Conservation (phyloP, 2,888 invertebrate species). For the Steinernema hermaphroditum region DNA sequence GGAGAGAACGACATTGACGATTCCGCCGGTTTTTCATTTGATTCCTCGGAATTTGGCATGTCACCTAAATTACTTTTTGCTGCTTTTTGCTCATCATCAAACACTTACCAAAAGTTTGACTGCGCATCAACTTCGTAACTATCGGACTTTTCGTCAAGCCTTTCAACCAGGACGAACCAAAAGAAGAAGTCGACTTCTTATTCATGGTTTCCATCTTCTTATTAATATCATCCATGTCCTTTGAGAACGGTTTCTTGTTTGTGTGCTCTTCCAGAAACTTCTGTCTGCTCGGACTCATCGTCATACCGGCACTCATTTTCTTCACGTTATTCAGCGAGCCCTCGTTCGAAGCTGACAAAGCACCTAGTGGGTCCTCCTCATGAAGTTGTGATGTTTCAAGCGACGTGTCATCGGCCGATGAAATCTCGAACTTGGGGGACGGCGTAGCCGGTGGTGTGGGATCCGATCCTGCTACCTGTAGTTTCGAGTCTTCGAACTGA, state of each 20-base stretch:
- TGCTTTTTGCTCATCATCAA: slow-evolving; percentile 48
- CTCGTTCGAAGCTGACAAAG: neutral
- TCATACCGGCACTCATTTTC: slow-evolving; percentile 32
- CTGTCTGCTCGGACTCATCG: slow-evolving; percentile 59
- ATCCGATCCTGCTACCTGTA: neutral
- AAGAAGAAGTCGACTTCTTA: slow-evolving; percentile 35
- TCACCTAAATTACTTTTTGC: slow-evolving; percentile 12
- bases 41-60: slow-evolving; percentile 6
- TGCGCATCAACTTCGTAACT: slow-evolving; percentile 54
- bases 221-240: slow-evolving; percentile 35
- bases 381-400: neutral
- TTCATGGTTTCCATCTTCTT: slow-evolving; percentile 29
- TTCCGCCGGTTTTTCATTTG: slow-evolving; percentile 24
- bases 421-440: slow-evolving; percentile 13
- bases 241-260: slow-evolving; percentile 48
- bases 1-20: slow-evolving; percentile 46
- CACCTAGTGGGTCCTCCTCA: slow-evolving; percentile 33
- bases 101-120: slow-evolving; percentile 45
- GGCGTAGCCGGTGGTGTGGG: neutral
- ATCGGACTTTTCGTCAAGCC: slow-evolving; percentile 59
- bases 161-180: slow-evolving; percentile 52
- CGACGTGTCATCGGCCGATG: neutral
- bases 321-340: neutral
- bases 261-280: slow-evolving; percentile 59
- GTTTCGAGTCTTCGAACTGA: neutral